Base-by-base conservation (phyloP, 2,113 vertebrate genomes). In the Coturnix japonica region DNA sequence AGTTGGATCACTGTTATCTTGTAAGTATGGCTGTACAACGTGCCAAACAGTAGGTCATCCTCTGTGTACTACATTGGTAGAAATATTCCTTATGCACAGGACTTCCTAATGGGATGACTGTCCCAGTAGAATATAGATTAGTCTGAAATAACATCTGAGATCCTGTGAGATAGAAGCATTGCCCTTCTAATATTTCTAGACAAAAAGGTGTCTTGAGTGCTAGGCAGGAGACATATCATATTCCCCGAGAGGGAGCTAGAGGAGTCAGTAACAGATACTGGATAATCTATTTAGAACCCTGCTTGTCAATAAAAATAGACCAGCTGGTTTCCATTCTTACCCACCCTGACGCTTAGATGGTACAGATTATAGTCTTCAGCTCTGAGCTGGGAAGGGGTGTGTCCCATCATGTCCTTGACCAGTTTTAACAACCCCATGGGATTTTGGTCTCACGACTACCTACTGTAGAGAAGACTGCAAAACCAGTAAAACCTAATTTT, bases 1-100 rank as follows among this genome's bases (percentile, higher is more conserved):
- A 11, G 15, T 33, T 78, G 37, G 11, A 14, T 80, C 71, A 46
- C 14, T 22, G 16, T 21, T 18, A 31, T 11, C 39, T 30, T 46
- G 0, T 3, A 1, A 19, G 3, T 16, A 33, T 47, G 26, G 2
- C 28, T 75, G 1, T 11, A 33, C 3, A 28, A 49, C 22, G 2
- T 14, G 10, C 51, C 71, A 31, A 75, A 22, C n/a, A 60, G n/a
- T 7, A 57, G 20, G 30, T 72, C 20, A 41, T 87, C 13, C 8
- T 72, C 59, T 28, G 39, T n/a, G 43, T 25, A 14, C 12, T 41
- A 13, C 46, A 26, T 75, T 73, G 33, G 8, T 65, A 46, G 67
- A 79, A 91, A 66, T 46, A 37, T 88, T 94, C 53, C 16, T 70
- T 71, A 54, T 82, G 21, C 11, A 41, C 26, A 71, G 5, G 81